Conservation (phyloP, 2,797 vertebrate genomes). For the Tympanoctomys barrerae region DNA sequence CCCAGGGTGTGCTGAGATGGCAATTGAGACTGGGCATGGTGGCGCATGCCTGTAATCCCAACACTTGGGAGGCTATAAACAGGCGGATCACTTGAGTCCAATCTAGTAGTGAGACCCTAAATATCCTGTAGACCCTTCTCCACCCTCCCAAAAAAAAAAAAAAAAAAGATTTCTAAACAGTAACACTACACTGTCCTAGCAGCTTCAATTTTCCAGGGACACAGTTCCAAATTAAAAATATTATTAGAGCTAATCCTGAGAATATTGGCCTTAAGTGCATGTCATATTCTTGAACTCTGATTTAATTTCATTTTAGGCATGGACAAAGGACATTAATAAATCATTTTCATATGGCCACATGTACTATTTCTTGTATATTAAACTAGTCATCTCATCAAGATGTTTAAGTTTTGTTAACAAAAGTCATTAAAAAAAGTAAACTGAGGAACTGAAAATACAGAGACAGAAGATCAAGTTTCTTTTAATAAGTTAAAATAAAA, state of each 20-base stretch:
- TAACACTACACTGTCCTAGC: background rate
- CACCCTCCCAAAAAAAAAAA: background rate
- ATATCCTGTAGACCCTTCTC: too few relatives aligned
- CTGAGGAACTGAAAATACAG: background rate
- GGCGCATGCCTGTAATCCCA: too few relatives aligned
- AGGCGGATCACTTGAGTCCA: too few relatives aligned
- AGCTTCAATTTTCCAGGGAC: background rate
- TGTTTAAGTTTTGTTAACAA: background rate
- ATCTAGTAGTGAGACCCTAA: too few relatives aligned
- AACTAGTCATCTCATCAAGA: conserved; percentile 47
- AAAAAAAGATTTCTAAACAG: background rate
- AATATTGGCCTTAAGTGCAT: background rate
- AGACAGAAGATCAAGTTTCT: conserved; percentile 47
- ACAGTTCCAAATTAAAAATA: conserved; percentile 38
- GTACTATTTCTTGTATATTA: conserved; percentile 29
- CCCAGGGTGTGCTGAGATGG: too few relatives aligned
- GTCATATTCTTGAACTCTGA: background rate
- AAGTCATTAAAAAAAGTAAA: conserved; percentile 51
- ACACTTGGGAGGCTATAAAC: too few relatives aligned
- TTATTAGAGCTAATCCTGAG: conserved; percentile 12
- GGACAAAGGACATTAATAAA: conserved; percentile 13
- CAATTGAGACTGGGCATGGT: too few relatives aligned
- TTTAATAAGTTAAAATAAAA: conserved; percentile 10
- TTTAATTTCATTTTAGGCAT: conserved; percentile 11
- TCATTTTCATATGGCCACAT: background rate